Conservation (phyloP, 1,140 invertebrate genomes). For the Aporrectodea caliginosa region DNA sequence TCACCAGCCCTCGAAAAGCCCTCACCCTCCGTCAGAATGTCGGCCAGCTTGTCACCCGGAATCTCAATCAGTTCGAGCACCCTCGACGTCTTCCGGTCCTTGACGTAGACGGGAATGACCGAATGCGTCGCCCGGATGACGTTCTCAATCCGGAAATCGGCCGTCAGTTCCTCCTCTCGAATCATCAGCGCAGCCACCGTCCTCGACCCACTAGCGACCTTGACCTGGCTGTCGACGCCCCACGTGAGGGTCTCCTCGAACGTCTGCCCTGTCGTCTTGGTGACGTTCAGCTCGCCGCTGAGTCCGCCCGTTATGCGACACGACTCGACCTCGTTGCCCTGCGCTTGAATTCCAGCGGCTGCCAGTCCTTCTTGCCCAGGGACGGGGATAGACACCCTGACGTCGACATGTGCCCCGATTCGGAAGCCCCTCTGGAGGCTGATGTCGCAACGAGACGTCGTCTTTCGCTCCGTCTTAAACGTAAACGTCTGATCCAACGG, state of each 20-base stretch:
- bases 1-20: slow-evolving; percentile 8
- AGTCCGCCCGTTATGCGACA: slow-evolving; percentile 48
- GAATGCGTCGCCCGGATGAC: slow-evolving; percentile 17
- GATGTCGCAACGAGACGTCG: slow-evolving; percentile 39
- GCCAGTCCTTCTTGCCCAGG: slow-evolving; percentile 40
- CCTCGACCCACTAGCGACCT: not conserved
- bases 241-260: slow-evolving; percentile 47
- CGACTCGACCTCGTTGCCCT: slow-evolving; percentile 5
- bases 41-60: slow-evolving; percentile 1
- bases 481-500: slow-evolving; percentile 46
- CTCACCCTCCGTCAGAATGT: not conserved
- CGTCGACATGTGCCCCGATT: slow-evolving; percentile 46
- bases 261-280: slow-evolving; percentile 43
- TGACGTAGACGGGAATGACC: slow-evolving; percentile 11
- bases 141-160: not conserved
- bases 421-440: slow-evolving; percentile 10
- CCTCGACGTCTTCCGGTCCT: slow-evolving; percentile 9
- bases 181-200: slow-evolving; percentile 15
- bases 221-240: slow-evolving; percentile 44
- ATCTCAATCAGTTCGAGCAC: slow-evolving; percentile 8
- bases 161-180: slow-evolving; percentile 14
- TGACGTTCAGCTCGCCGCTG: slow-evolving; percentile 40
- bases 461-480: slow-evolving; percentile 52
- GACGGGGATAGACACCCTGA: slow-evolving; percentile 51
- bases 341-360: no score